phyloP scores from a whole-genome alignment of 2,888 invertebrate genomes.

The Gastracanthus pulcherrimus region DNA sequence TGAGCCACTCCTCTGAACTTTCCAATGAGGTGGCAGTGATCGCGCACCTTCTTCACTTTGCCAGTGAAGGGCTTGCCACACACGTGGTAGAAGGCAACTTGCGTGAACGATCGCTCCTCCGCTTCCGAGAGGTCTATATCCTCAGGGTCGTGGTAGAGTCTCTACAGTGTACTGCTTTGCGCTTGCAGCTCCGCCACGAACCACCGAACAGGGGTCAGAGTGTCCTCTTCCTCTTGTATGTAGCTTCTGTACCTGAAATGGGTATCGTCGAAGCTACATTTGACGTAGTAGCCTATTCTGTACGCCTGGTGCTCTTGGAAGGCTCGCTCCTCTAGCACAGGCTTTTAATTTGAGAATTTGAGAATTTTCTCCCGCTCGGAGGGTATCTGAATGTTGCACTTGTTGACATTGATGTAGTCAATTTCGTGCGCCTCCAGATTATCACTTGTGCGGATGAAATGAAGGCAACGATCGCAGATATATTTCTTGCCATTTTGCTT shows the following conservation, averaged over 20 bases:
- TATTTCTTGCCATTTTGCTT: background rate
- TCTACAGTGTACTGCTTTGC: background rate
- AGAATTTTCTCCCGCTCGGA: constrained; percentile 6
- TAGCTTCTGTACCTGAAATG: constrained; percentile 43
- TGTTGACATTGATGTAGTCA: background rate
- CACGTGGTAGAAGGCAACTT: constrained; percentile 39
- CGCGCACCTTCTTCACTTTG: constrained; percentile 10
- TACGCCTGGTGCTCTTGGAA: constrained; percentile 57
- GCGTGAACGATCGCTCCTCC: background rate
- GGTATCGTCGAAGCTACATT: constrained; percentile 60
- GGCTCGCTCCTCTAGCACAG: constrained; percentile 13
- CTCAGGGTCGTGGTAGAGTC: background rate
- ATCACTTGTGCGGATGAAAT: background rate
- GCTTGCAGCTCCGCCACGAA: constrained; percentile 6
- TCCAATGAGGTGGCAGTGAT: constrained; percentile 53
- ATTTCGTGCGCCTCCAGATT: background rate
- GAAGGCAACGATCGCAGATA: constrained; percentile 29
- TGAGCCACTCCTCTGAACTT: constrained; percentile 56
- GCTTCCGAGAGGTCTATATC: background rate
- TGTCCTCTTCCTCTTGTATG: constrained; percentile 1
- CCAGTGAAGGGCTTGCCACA: constrained; percentile 30
- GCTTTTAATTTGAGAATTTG: constrained; percentile 46
- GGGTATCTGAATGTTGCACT: constrained; percentile 4
- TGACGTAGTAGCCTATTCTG: constrained; percentile 61
- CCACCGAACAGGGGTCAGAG: background rate